Conservation (phyloP, 2,113 vertebrate genomes). For the Phasianus colchicus region DNA sequence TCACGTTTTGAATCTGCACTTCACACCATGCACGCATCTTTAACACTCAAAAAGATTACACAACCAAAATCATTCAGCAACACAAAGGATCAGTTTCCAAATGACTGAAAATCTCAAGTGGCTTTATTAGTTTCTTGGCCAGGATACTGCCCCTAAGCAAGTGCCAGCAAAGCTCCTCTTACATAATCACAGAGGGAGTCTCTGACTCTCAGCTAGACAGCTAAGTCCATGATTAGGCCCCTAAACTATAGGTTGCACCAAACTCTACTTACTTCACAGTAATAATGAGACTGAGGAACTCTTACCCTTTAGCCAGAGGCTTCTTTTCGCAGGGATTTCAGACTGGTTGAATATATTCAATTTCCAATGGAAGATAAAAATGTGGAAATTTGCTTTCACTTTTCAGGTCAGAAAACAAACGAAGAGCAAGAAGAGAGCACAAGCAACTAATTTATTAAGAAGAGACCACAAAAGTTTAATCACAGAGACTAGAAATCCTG, state of each 20-base stretch:
- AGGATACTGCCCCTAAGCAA: not conserved
- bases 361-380: not conserved
- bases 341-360: not conserved
- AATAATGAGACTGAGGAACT: not conserved
- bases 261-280: not conserved
- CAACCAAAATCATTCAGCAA: not conserved
- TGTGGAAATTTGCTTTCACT: not conserved
- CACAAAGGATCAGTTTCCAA: not conserved
- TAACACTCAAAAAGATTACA: not conserved
- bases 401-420: not conserved
- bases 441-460: not conserved
- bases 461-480: not conserved
- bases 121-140: not conserved
- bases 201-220: not conserved
- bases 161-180: slow-evolving; percentile 14
- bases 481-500: not conserved
- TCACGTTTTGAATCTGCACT: too few species aligned
- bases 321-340: not conserved
- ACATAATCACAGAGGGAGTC: not conserved
- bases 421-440: not conserved
- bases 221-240: not conserved
- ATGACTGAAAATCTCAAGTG: slow-evolving; percentile 28
- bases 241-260: not conserved
- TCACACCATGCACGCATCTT: too few species aligned
- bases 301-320: not conserved